Conservation (phyloP, 2,888 invertebrate genomes). For the Hoplodrina blanda region DNA sequence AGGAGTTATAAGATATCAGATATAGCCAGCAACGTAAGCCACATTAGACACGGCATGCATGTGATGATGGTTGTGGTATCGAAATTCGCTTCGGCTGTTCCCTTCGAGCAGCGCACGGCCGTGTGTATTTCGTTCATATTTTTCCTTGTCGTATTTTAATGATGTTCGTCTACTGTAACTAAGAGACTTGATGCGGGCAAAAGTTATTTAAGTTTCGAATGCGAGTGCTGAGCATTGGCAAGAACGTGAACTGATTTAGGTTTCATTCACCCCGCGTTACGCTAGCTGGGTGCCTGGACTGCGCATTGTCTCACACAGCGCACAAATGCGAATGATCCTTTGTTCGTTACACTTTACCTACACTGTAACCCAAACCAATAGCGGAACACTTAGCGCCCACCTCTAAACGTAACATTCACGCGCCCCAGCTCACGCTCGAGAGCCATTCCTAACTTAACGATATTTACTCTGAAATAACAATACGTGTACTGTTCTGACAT, state of each 20-base stretch:
- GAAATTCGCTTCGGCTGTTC: slow-evolving; percentile 67
- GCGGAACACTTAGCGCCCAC: slow-evolving; percentile 83
- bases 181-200: slow-evolving; percentile 40
- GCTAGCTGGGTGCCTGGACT: slow-evolving; percentile 81
- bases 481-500: slow-evolving; percentile 73
- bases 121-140: slow-evolving; percentile 56
- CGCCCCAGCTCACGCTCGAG: slow-evolving; percentile 72
- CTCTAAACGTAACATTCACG: slow-evolving; percentile 79
- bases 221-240: slow-evolving; percentile 64
- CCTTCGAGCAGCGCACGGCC: slow-evolving; percentile 54
- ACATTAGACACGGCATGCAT: slow-evolving; percentile 80
- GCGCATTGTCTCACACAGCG: slow-evolving; percentile 83
- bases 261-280: slow-evolving; percentile 88
- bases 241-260: slow-evolving; percentile 82
- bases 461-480: slow-evolving; percentile 81
- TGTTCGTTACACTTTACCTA: slow-evolving; percentile 85
- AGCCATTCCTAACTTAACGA: slow-evolving; percentile 77
- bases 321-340: slow-evolving; percentile 85
- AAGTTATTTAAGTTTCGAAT: slow-evolving; percentile 64
- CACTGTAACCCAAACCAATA: slow-evolving; percentile 82
- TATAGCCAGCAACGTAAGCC: slow-evolving; percentile 73
- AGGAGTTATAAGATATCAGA: slow-evolving; percentile 72
- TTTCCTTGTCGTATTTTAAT: slow-evolving; percentile 61
- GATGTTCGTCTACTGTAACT: slow-evolving; percentile 56
- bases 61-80: slow-evolving; percentile 73